Evolutionary conservation across 2,888 invertebrate genomes (phyloP), one percentile per base, ranked within the genome.

Genomic region (Enoplolaimus lenunculus): DNA sequence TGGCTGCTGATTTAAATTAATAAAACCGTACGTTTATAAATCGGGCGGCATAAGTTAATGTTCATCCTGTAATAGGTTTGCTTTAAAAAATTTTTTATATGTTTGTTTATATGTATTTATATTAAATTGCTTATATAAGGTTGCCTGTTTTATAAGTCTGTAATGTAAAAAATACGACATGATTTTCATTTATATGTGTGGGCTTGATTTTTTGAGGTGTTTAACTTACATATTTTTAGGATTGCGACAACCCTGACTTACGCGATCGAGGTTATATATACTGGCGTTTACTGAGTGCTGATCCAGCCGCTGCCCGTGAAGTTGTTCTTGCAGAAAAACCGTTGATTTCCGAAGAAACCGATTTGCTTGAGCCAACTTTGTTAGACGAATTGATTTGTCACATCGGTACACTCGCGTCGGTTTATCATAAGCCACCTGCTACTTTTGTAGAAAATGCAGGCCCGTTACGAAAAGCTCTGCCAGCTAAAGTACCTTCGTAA

Each of bases 311-410:
- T 0, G 98, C 98, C 30, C 98, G 98, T 81, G 95, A 98, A 82
- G 97, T 98, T 45, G 97, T 99, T 0, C 84, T 98, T 66, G 97
- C 98, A 0, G 98, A 99, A 82, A 98, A 98, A 80, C 98, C 98
- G 0, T 86, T 99, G 70, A 99, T 98, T 80, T 94, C 94, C 0
- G 98, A 99, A 82, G 98, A 98, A 84, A 98, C 97, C 0, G 98
- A 98, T 85, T 85, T 97, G 64, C 83, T 98, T 75, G 98, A 98
- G 81, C 98, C 98, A 0, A 97, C 97, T 0, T 84, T 98, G 60
- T 84, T 98, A 73, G 97, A 98, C 82, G 98, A 99, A 83, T 86
- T 99, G 71, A 95, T 97, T 79, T 97, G 97, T 81, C 97, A 98
- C 83, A 97, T 98, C 79, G 93, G 94, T 73, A 93, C 93, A 64